A percentile compares a stretch with the other conserved stretches of the same genome.
phyloP scores from a whole-genome alignment of 2,888 invertebrate genomes.

The Calliopum simillimum region DNA sequence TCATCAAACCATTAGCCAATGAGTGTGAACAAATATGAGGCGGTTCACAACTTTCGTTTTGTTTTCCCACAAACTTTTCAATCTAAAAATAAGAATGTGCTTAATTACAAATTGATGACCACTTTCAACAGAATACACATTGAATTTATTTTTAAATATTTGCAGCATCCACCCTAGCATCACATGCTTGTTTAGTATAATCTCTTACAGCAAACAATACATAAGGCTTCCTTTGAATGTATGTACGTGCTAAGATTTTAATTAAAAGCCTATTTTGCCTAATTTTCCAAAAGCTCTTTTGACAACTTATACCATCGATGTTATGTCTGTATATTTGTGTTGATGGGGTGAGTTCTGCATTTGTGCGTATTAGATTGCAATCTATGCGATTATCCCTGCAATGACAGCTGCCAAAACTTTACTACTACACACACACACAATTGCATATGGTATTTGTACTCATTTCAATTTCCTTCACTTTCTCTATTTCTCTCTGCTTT shows the following conservation, averaged over 20 bases:
- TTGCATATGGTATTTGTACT: no score
- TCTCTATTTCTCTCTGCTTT: no score
- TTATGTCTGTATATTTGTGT: neutral
- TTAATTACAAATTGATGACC: no score
- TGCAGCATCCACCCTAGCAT: no score
- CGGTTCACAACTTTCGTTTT: no score
- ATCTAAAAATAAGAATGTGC: no score
- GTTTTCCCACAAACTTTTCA: no score
- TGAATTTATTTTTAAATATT: no score
- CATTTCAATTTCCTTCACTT: no score
- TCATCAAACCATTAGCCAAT: no score
- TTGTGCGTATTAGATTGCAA: neutral
- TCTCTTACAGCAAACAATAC: neutral
- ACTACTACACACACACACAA: neutral
- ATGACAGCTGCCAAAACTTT: neutral
- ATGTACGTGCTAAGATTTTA: conserved; percentile 10
- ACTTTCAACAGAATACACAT: no score
- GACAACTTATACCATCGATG: neutral
- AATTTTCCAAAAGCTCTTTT: conserved; percentile 9
- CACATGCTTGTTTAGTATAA: neutral
- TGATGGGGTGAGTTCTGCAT: neutral
- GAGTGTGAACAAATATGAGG: no score
- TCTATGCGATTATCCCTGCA: neutral
- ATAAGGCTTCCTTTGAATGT: neutral
- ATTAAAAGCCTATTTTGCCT: conserved; percentile 26